These are phyloP conservation scores for Antheraea pernyi DNA, from an alignment of 1,140 invertebrate genomes.

Conservation along the genomic window DNA sequence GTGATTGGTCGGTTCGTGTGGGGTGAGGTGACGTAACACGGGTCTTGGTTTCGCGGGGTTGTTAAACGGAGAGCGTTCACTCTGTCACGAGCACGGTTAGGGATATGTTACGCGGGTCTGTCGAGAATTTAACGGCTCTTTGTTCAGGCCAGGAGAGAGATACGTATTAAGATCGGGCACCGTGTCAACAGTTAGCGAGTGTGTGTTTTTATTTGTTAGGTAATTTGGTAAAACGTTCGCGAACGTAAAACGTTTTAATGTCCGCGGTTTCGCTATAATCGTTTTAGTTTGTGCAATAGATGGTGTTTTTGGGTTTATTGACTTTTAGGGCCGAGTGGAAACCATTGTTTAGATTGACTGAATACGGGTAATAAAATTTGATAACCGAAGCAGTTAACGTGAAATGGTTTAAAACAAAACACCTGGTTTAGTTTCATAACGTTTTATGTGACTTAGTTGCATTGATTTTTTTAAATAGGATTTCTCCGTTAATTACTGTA, in stretches of 20 bases:
- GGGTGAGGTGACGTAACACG: slow-evolving; percentile 75
- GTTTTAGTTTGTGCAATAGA: slow-evolving; percentile 60
- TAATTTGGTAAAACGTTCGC: slow-evolving; percentile 61
- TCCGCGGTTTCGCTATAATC: slow-evolving; percentile 61
- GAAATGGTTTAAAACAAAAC: slow-evolving; percentile 30
- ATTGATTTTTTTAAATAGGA: slow-evolving; percentile 6
- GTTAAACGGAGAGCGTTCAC: slow-evolving; percentile 68
- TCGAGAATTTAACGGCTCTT: slow-evolving; percentile 63
- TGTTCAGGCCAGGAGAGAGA: slow-evolving; percentile 61
- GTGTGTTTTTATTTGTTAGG: slow-evolving; percentile 54
- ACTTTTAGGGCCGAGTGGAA: slow-evolving; percentile 62
- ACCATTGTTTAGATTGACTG: slow-evolving; percentile 63
- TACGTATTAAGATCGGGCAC: slow-evolving; percentile 40
- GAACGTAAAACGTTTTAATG: slow-evolving; percentile 56
- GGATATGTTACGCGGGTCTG: slow-evolving; percentile 43
- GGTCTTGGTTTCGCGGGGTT: slow-evolving; percentile 56
- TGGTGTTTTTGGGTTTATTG: slow-evolving; percentile 74
- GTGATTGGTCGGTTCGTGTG: slow-evolving; percentile 44
- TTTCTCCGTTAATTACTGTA: not conserved
- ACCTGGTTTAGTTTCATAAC: not conserved
- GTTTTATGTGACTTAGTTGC: slow-evolving; percentile 12
- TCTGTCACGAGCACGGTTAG: slow-evolving; percentile 52
- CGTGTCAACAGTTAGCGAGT: slow-evolving; percentile 37
- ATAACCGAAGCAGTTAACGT: slow-evolving; percentile 29
- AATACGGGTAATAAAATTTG: slow-evolving; percentile 61